phyloP scores from a whole-genome alignment of 2,888 invertebrate genomes.

The Drosophila siamana region DNA sequence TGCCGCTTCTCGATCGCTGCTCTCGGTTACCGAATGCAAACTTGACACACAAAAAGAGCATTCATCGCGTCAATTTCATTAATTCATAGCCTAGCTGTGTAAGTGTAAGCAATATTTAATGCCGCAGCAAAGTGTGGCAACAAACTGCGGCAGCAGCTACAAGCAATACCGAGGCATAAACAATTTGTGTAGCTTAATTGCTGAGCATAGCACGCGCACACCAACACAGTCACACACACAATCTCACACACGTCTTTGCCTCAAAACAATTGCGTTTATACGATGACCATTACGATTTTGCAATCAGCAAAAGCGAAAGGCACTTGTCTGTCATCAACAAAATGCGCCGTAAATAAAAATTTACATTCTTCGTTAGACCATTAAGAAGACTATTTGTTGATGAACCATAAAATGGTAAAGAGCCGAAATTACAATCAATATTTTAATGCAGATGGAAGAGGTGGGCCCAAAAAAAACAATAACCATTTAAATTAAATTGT shows the following conservation, averaged over 20 bases:
- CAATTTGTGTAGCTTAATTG: conserved; percentile 55
- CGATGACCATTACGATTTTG: conserved; percentile 14
- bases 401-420: no score
- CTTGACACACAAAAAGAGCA: conserved; percentile 66
- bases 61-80: conserved; percentile 60
- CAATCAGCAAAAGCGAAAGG: not conserved
- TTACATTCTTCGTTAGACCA: not conserved
- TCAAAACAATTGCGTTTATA: conserved; percentile 37
- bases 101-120: conserved; percentile 71
- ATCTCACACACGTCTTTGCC: conserved; percentile 1
- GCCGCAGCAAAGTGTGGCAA: conserved; percentile 45
- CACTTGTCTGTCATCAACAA: not conserved
- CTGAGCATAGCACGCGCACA: conserved; percentile 45
- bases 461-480: no score
- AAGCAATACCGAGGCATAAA: conserved; percentile 41
- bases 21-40: conserved; percentile 54
- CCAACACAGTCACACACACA: not conserved
- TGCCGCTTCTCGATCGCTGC: not conserved
- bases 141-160: conserved; percentile 12
- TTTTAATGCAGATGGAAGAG: no score
- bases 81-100: conserved; percentile 48
- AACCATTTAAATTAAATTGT: no score
- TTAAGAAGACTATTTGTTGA: not conserved
- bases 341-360: not conserved
- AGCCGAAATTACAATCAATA: no score